A percentile compares a stretch with the other conserved stretches of the same genome.
phyloP scores from a whole-genome alignment of 1,140 invertebrate genomes.

The Metaphire vulgaris region DNA sequence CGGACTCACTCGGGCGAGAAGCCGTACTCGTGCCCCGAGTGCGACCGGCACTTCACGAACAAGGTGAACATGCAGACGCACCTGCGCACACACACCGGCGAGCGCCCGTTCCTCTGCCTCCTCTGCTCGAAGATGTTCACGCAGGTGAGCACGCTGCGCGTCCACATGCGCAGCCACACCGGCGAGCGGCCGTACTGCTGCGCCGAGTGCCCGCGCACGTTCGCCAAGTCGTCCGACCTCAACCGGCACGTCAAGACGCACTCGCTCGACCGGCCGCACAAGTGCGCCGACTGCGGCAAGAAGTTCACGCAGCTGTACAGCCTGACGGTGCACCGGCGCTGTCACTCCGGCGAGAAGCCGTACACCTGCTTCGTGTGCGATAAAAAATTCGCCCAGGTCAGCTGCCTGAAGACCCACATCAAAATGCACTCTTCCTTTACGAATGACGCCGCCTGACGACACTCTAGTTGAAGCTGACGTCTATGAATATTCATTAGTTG shows the following conservation, averaged over 20 bases:
- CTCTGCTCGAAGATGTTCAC: constrained; percentile 25
- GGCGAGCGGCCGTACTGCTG: constrained; percentile 85
- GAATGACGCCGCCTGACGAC: neutral
- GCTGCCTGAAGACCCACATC: constrained; percentile 16
- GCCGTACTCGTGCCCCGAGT: constrained; percentile 53
- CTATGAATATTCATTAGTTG: no score
- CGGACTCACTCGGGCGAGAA: constrained; percentile 92
- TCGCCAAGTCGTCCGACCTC: constrained; percentile 14
- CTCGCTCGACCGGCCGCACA: constrained; percentile 82
- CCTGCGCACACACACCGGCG: constrained; percentile 36
- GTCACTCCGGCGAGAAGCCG: neutral
- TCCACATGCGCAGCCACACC: constrained; percentile 80
- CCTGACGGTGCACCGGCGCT: constrained; percentile 4
- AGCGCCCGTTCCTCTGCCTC: constrained; percentile 29
- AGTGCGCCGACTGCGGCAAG: constrained; percentile 1
- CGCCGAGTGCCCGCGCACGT: constrained; percentile 59
- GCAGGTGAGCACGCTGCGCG: constrained; percentile 58
- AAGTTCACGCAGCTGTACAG: constrained; percentile 12
- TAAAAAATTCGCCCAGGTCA: constrained; percentile 9
- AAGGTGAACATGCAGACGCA: constrained; percentile 25
- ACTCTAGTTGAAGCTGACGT: no score
- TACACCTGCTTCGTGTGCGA: constrained; percentile 13
- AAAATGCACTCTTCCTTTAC: constrained; percentile 16
- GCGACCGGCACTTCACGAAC: constrained; percentile 24
- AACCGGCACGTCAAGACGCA: constrained; percentile 74